Percentiles rank a stretch among this genome's conserved stretches.
phyloP scores from a whole-genome alignment of 2,797 vertebrate genomes.

The Phrynocephalus forsythii region DNA sequence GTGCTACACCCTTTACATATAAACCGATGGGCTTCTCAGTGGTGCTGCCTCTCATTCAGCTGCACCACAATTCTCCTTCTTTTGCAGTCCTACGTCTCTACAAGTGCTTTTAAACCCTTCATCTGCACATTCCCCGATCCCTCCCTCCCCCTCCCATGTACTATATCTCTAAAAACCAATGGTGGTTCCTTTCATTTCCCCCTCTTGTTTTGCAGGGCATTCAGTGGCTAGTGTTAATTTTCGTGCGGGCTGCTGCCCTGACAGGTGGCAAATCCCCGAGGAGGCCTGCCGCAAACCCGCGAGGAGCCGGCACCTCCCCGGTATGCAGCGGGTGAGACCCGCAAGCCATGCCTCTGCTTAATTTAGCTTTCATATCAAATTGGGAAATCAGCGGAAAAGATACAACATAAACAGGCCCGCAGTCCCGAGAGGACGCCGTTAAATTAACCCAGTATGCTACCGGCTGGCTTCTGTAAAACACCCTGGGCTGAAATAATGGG shows the following conservation, averaged over 20 bases:
- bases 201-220: background rate
- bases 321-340: slow-evolving; percentile 19
- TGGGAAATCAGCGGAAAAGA: slow-evolving; percentile 41
- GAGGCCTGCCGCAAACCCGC: slow-evolving; percentile 27
- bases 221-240: slow-evolving; percentile 20
- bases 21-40: background rate
- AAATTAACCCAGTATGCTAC: slow-evolving; percentile 31
- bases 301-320: slow-evolving; percentile 32
- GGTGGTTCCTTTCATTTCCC: background rate
- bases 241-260: slow-evolving; percentile 32
- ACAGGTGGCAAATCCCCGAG: slow-evolving; percentile 37
- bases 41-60: background rate
- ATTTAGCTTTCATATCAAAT: slow-evolving; percentile 51
- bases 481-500: background rate
- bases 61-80: background rate
- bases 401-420: slow-evolving; percentile 28
- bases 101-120: background rate
- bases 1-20: too few relatives aligned
- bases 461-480: slow-evolving; percentile 11
- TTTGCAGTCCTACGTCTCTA: background rate
- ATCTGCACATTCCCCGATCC: background rate
- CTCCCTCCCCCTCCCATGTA: background rate
- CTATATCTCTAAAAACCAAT: background rate
- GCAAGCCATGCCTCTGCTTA: slow-evolving; percentile 32
- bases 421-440: slow-evolving; percentile 27